phyloP scores from a whole-genome alignment of 30 jellyfish, hydroid and myxozoan species.

The Hydractinia symbiolongicarpus region DNA sequence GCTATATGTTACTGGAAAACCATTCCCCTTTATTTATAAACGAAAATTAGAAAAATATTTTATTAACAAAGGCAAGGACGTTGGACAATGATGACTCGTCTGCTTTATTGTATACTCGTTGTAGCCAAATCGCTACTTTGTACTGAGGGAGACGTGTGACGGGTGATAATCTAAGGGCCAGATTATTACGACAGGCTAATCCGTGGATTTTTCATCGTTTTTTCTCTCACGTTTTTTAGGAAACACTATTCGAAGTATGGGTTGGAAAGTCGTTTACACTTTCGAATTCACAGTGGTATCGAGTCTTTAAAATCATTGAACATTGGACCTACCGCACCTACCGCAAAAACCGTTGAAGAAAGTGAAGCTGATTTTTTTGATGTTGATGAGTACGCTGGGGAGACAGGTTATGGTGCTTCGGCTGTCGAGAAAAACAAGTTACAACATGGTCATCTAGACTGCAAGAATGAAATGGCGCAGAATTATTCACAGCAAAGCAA shows the following conservation, averaged over 20 bases:
- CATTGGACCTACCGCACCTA: background rate
- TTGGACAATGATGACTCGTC: no score
- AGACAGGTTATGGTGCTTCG: background rate
- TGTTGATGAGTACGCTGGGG: background rate
- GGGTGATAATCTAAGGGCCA: no score
- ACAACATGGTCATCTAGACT: background rate
- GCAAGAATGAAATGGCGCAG: background rate
- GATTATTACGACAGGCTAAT: no score
- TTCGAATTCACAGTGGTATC: constrained; percentile 75
- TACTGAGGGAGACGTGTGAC: no score
- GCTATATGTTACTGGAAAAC: no score
- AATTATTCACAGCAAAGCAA: background rate
- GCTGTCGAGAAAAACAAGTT: background rate
- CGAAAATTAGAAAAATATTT: no score
- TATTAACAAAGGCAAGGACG: no score
- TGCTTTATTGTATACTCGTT: no score
- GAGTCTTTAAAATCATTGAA: constrained; percentile 47
- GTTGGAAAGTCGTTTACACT: constrained; percentile 81
- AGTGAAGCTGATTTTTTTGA: constrained; percentile 50
- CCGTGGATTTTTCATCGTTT: no score
- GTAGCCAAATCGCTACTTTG: no score
- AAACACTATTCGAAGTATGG: constrained; percentile 61
- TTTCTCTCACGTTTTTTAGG: constrained; percentile 24
- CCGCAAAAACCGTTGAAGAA: constrained; percentile 24
- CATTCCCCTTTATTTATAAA: no score